Conservation (phyloP, 2,113 vertebrate species). For the Mustelus asterias region DNA sequence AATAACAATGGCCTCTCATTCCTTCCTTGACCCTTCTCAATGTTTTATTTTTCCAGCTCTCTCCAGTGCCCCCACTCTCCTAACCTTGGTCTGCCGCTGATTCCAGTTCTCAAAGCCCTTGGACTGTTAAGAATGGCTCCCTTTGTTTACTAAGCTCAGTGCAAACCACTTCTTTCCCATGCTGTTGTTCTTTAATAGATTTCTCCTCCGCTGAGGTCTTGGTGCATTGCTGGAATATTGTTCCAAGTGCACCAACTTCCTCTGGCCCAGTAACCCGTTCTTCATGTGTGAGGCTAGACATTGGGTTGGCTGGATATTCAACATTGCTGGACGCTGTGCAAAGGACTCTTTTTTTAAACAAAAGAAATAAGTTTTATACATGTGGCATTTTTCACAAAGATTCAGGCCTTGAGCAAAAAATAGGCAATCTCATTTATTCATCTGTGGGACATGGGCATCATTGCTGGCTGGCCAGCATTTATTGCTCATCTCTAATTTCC, state of each 20-base stretch:
- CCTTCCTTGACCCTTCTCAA: not conserved
- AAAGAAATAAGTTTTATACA: not conserved
- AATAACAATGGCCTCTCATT: conserved; percentile 12
- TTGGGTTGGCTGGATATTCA: not conserved
- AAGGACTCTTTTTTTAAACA: not conserved
- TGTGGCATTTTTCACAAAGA: not conserved
- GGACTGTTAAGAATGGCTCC: not conserved
- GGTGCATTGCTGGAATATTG: not conserved
- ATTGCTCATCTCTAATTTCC: no score
- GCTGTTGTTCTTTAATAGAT: not conserved
- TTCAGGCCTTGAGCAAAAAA: not conserved
- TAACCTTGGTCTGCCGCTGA: not conserved
- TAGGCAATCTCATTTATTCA: no score
- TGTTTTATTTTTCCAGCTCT: conserved; percentile 26
- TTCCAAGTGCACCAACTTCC: not conserved
- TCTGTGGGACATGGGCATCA: no score
- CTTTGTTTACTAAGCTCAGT: not conserved
- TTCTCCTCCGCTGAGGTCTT: not conserved
- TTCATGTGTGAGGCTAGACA: not conserved
- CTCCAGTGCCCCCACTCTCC: not conserved
- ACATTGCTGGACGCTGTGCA: not conserved
- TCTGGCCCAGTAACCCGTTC: not conserved
- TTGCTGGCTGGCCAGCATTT: no score
- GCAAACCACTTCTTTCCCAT: no score
- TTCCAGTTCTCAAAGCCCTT: not conserved